Base-by-base conservation (phyloP, 2,113 vertebrate species). In the Gobius niger region DNA sequence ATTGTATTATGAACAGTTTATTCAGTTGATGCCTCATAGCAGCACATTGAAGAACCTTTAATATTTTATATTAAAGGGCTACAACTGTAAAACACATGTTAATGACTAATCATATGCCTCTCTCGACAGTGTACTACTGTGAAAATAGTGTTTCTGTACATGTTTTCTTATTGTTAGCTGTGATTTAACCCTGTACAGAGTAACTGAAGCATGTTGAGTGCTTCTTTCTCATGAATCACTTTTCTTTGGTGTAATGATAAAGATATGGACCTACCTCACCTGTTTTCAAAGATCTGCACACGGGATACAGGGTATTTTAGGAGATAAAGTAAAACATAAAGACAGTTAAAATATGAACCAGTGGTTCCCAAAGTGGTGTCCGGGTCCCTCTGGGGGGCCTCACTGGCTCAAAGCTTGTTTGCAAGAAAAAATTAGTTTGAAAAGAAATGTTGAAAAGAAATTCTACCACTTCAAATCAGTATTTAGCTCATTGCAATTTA, bases 201-300 rank as follows among this genome's bases (percentile, higher is more conserved):
- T 5, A 50, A 14, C 13, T 42, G 56, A 60, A 60, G 40, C 34
- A 42, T 41, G 34, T 42, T 60, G n/a, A 6, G 56, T 47, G 9
- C 64, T 80, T 50, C 52, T 66, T 62, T 76, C 52, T 72, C 49
- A 10, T 13, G 57, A 16, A 49, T 56, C 49, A 42, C 47, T 71
- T 68, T 19, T 59, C 8, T 51, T 78, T 78, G 67, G 40, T 65
- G 16, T 49, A 49, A 49, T 60, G 66, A 60, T 52, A 8, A 68
- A 64, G 42, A 69, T 49, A 41, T 72, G 78, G 68, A 79, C 84
- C 87, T 90, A 89, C 86, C 89, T 90, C 89, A 75, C 76, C 80
- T 70, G 50, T 53, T 79, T 62, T 63, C 69, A 83, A 72, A 65
- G 75, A 75, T 76, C 67, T 75, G 46, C 49, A 66, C 73, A 59